Evolutionary conservation across 2,113 vertebrate species (phyloP), one percentile per base, ranked within the genome.

Genomic region (Toxotes jaculatrix): DNA sequence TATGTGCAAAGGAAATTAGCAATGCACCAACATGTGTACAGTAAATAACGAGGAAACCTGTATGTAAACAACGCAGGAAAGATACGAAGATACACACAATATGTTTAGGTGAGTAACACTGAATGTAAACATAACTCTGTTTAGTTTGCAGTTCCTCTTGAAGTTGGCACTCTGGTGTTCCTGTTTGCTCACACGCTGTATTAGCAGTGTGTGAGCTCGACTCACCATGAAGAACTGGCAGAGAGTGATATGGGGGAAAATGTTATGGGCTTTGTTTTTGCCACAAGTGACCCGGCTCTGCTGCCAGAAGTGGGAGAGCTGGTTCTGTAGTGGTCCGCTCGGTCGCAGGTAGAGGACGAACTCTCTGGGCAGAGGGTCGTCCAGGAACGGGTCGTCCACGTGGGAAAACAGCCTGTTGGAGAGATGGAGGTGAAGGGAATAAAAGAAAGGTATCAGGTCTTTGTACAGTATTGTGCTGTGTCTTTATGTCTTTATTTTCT

Each of bases 191-290:
- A 43, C 11, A 13, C 45, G 62, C 42, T 45, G 23, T 2, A 65
- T 27, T 27, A 27, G 27, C 27, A 27, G 27, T 27, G 27, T 27
- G 27, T 27, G 27, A 27, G 27, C 5, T 23, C 1, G 45, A 31
- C 74, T 74, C 59, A 99, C 98, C 97, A 99, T 98, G 66, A 99
- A 99, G 95, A 99, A 99, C 95, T 98, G 98, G 94, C 98, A 99
- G 27, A 99, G 98, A 1, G 98, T 99, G 90, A 99, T 97, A 83
- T 99, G 98, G 3, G 98, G 98, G 90, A 99, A 99, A 88, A 99
- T 98, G 93, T 98, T 99, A 93, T 99, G 98, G 0, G 98, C 98
- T 82, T 98, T 98, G 95, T 99, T 99, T 93, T 98, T 99, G 82
- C 98, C 98, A 5, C 98, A 99, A 53, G 96, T 94, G 93, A 96